phyloP scores from a whole-genome alignment of 2,888 invertebrate genomes.

The Tenthredo notha region DNA sequence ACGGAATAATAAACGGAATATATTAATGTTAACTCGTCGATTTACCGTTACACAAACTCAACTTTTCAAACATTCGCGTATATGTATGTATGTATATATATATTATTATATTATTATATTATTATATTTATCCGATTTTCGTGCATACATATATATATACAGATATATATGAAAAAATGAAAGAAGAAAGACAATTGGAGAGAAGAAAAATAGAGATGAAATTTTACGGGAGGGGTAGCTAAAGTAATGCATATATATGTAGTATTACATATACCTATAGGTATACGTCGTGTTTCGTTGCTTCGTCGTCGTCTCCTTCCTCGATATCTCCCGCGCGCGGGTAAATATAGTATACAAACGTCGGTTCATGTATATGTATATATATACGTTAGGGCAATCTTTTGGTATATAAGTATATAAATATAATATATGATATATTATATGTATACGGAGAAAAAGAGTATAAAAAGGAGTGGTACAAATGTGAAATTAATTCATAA shows the following conservation, averaged over 20 bases:
- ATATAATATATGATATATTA: background rate
- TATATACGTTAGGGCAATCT: background rate
- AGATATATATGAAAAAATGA: background rate
- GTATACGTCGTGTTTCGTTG: no score
- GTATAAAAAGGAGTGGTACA: conserved; percentile 16
- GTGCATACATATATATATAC: background rate
- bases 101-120: background rate
- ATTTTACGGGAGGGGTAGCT: background rate
- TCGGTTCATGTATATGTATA: background rate
- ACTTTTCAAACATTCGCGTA: conserved; percentile 61
- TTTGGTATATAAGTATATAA: background rate
- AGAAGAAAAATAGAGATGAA: background rate
- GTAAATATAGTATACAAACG: background rate
- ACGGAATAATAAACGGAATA: conserved; percentile 70
- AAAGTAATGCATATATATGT: background rate
- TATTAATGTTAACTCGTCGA: conserved; percentile 78
- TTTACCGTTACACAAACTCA: conserved; percentile 77
- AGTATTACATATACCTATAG: background rate
- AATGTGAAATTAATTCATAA: conserved; percentile 40
- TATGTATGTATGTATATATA: background rate
- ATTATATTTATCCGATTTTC: background rate
- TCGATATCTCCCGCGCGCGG: no score
- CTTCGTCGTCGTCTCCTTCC: no score
- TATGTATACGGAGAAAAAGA: background rate
- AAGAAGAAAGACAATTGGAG: conserved; percentile 31